Conservation (phyloP, 2,888 invertebrate genomes). For the Gandaritis pyraliata region DNA sequence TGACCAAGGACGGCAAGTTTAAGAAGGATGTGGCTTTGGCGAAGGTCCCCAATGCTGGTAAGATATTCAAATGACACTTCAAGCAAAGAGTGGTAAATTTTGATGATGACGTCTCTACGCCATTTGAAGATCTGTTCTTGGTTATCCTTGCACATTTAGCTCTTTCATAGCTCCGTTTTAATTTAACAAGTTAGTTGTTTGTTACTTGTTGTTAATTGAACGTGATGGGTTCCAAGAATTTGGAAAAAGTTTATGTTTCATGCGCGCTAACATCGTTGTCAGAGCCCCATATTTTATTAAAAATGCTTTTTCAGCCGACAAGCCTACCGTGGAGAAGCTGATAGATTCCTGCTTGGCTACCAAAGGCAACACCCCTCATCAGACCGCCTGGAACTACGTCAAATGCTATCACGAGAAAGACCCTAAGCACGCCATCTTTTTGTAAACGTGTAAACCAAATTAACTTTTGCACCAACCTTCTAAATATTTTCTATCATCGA, state of each 20-base stretch:
- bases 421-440: constrained; percentile 78
- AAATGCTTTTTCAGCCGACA: constrained; percentile 64
- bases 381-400: constrained; percentile 82
- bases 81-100: no score
- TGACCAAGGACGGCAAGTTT: constrained; percentile 82
- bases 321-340: constrained; percentile 72
- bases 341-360: constrained; percentile 76
- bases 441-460: constrained; percentile 57
- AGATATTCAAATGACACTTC: constrained; percentile 24
- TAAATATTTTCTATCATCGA: no score
- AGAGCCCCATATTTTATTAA: no score
- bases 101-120: no score
- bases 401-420: constrained; percentile 82
- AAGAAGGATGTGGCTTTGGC: constrained; percentile 80
- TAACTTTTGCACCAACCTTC: constrained; percentile 2
- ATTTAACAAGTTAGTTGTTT: no score
- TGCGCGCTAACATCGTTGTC: no score
- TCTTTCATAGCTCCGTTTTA: no score
- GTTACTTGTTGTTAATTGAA: no score
- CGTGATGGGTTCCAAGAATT: no score
- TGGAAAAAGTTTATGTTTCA: no score
- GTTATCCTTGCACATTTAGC: no score
- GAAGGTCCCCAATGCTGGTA: constrained; percentile 76
- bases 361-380: constrained; percentile 77
- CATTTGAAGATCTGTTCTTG: no score